Base-by-base conservation (phyloP, 2,113 vertebrate species). In the Syrmaticus mikado region DNA sequence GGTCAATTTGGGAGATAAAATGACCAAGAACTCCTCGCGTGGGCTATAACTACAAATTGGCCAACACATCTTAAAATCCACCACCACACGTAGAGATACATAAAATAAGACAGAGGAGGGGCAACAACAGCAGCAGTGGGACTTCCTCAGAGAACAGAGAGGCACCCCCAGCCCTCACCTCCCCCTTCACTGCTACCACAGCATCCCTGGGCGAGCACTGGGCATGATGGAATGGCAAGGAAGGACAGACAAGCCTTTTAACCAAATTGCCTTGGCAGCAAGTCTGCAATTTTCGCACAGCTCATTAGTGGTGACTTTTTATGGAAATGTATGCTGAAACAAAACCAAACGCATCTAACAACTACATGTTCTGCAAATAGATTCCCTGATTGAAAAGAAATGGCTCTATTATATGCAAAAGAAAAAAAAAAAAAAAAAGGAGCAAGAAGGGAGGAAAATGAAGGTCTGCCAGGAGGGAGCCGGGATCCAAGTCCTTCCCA, bases 281-380 rank as follows among this genome's bases (percentile, higher is more conserved):
- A 32, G 60, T 27, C 71, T 62, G 89, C 73, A 65, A 65, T 87
- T 87, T 77, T 67, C 40, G 2, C 79, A 32, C 89, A 79, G 91
- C 92, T 97, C 95, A 92, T 96, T 96, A 94, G 87, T 12, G 34
- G 62, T 71, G 92, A 91, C 72, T 95, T 91, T 89, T 93, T 82
- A 77, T 90, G 91, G 90, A 81, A 92, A 89, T 91, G 91, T 25
- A 81, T 45, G 19, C 85, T 93, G 92, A 94, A 89, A 82, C 89
- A 81, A 88, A 94, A 67, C 92, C 82, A 94, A 91, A 94, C 13
- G 8, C 87, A 90, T 55, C 71, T 66, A 88, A 67, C 74, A 52
- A 66, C 81, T 27, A 27, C 65, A 82, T 62, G 75, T 36, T 87
- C 94, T 91, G 76, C 86, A 93, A 95, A 94, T 81, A 95, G 90